Base-by-base conservation (phyloP, 1,140 invertebrate genomes). In the Drosophila rhopaloa region DNA sequence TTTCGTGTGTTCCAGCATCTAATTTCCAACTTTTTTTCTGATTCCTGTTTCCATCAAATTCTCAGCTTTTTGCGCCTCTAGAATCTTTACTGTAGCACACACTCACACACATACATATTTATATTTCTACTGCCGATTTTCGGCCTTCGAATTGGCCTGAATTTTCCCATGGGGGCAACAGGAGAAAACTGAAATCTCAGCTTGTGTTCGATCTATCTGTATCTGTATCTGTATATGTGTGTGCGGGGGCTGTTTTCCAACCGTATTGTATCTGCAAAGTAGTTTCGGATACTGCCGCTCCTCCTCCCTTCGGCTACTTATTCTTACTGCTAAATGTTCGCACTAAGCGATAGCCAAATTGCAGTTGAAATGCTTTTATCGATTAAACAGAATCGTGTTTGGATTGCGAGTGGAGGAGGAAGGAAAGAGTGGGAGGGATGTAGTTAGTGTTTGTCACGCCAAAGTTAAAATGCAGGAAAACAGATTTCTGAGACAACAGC, bases 301-400 rank as follows among this genome's bases (percentile, higher is more conserved):
- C 57, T 38, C 19, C 10, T 24, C 14, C 13, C 11, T 8, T 44
- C 16, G 27, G 37, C 53, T 78, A 58, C 81, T 81, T 79, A 76
- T 78, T 81, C 83, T 66, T 76, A 61, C 84, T 76, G 77, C 79
- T 79, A 88, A 86, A 86, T 79, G 79, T 72, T 72, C 63, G 43
- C 65, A 77, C 47, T 50, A 84, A 61, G 46, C 81, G 81, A 84
- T 80, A 79, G 67, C 76, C 63, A 84, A 89, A 84, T 78, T 89
- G 80, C 84, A 89, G 77, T 71, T 78, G 74, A 88, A 89, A 81
- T 72, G 80, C 66, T 66, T 82, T 81, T 89, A 89, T 89, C 84
- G 84, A 89, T 89, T 89, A 59, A 89, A 89, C 84, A 89, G 81
- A 48, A 46, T 48, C 41, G 47, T 53, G 58, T 60, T 27, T 41